Conservation (phyloP, 2,113 vertebrate species). For the Oxyruncus cristatus region DNA sequence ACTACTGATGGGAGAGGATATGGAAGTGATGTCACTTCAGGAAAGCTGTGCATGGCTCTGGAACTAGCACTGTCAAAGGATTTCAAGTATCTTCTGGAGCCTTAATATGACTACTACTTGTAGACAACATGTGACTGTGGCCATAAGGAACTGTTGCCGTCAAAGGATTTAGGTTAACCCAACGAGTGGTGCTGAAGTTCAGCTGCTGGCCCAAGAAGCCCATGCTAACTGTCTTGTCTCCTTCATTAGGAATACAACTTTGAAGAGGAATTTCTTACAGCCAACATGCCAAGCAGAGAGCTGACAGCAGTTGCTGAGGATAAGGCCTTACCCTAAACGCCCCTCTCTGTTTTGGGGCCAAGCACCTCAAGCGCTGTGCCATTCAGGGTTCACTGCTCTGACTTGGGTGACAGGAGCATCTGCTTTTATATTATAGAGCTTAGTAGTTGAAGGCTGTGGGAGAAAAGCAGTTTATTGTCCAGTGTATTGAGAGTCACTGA, state of each 20-base stretch:
- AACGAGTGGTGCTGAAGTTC: background rate
- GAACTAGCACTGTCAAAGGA: background rate
- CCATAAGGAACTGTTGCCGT: background rate
- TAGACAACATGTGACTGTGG: background rate
- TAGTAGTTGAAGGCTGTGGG: background rate
- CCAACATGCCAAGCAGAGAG: fast-evolving
- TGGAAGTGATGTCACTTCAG: background rate
- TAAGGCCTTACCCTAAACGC: background rate
- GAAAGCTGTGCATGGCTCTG: background rate
- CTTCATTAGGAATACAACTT: background rate
- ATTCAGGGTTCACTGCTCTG: background rate
- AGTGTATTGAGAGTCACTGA: background rate
- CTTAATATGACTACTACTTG: background rate
- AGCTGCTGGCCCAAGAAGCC: background rate
- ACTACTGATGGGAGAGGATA: background rate
- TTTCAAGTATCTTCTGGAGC: background rate
- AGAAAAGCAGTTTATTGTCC: background rate
- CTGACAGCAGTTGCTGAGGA: background rate
- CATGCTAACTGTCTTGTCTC: background rate
- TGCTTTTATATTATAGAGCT: background rate
- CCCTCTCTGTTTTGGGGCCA: background rate
- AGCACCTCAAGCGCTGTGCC: background rate
- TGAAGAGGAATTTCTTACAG: background rate
- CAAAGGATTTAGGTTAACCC: background rate
- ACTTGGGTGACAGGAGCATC: background rate